Evolutionary conservation across 1,140 invertebrate genomes (phyloP).

Genomic region (Pogonognathellus flavescens): DNA sequence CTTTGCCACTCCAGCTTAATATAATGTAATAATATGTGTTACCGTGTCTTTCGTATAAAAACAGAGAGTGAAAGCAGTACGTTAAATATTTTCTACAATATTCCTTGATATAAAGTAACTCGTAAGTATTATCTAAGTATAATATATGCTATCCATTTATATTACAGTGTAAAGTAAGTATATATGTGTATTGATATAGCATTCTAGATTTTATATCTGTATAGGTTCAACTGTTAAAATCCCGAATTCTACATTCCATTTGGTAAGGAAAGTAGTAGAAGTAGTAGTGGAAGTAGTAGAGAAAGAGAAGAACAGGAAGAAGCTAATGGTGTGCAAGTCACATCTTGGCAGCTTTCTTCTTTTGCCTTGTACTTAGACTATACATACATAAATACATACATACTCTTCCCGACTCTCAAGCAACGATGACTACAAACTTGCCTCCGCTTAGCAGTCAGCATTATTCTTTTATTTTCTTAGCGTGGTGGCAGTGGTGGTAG

Average conservation of each 20-base stretch:
- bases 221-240: background rate
- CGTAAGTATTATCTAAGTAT: too few species aligned
- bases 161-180: too few species aligned
- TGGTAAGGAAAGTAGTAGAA: too few species aligned
- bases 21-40: too few species aligned
- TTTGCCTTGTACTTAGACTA: background rate
- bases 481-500: background rate
- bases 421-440: background rate
- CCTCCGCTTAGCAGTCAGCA: conserved; percentile 23
- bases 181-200: too few species aligned
- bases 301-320: conserved; percentile 15
- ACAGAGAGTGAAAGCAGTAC: too few species aligned
- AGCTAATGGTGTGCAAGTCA: conserved; percentile 53
- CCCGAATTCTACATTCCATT: background rate
- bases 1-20: too few species aligned
- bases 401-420: background rate
- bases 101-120: too few species aligned
- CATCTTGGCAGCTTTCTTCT: conserved; percentile 41
- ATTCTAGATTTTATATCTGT: background rate
- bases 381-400: background rate
- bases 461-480: conserved; percentile 34
- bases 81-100: too few species aligned
- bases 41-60: too few species aligned
- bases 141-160: too few species aligned
- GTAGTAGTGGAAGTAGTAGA: background rate